phyloP scores from a whole-genome alignment of 2,113 vertebrate species.

The Capreolus pygargus region DNA sequence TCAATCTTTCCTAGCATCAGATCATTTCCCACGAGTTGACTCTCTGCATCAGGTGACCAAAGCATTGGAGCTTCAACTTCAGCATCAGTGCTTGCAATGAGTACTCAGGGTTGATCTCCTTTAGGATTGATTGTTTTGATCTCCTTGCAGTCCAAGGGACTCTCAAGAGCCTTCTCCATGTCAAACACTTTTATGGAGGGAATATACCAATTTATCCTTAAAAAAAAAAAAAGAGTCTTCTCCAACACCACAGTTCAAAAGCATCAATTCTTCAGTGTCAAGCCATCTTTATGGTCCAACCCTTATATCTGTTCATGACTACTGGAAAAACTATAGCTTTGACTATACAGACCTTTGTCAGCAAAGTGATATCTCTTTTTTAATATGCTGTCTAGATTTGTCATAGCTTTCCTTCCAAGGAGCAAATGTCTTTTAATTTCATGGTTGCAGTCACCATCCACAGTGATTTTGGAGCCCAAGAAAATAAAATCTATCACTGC shows the following conservation, averaged over 20 bases:
- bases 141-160: neutral
- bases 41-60: neutral
- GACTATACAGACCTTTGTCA: neutral
- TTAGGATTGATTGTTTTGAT: rapidly evolving
- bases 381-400: neutral
- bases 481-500: neutral
- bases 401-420: neutral
- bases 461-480: neutral
- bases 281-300: neutral
- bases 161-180: neutral
- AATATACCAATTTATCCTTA: too few species aligned
- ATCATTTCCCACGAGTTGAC: neutral
- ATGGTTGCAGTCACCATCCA: neutral
- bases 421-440: neutral
- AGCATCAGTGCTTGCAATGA: neutral
- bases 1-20: neutral
- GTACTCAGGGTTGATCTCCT: neutral
- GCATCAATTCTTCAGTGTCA: neutral
- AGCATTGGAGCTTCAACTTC: neutral
- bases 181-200: too few species aligned
- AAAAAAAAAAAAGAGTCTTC: neutral
- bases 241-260: neutral
- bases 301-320: neutral
- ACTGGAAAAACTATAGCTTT: neutral
- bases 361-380: neutral